Base-by-base conservation (phyloP, 2,113 vertebrate genomes). In the Rhizomys pruinosus region DNA sequence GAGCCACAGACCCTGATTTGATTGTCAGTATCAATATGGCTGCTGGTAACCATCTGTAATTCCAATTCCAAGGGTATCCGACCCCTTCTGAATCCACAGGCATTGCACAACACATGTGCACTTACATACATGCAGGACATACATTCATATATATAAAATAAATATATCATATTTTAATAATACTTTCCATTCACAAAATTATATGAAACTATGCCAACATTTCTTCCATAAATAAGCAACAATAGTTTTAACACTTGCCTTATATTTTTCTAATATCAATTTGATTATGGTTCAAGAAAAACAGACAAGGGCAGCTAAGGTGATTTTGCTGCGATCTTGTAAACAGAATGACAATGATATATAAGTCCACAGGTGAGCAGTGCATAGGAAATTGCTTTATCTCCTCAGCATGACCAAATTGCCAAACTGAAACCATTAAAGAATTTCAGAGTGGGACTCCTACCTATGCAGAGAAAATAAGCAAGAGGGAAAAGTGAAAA, bases 261-360 rank as follows among this genome's bases (percentile, higher is more conserved):
- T 59, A 19, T 69, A 61, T 81, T 69, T 95, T 94, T 89, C 44
- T 32, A 87, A 34, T 80, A 89, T 27, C n/a, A 47, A 84, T 76
- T 84, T 86, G 10, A 77, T 86, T 72, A 47, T 59, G 69, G 15
- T 13, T 91, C 37, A 87, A n/a, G 44, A 79, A 93, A 69, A 19
- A 55, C 27, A 61, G 7, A 16, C 9, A 7, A 22, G 47, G 6
- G 1, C n/a, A 91, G n/a, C 32, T 59, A 59, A 79, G 32, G 72
- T 55, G 59, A 91, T 64, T 79, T 84, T 69, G 64, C 37, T 82
- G 52, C 69, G 19, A 39, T 74, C 55, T 37, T 71, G 15, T 73
- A 52, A 73, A 63, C 61, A 82, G 42, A 84, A 89, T 42, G 39
- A 64, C 71, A 84, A 44, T 44, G 39, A 78, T 89, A 16, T 59